Conservation (phyloP, 2,113 vertebrate genomes). For the Equus quagga region DNA sequence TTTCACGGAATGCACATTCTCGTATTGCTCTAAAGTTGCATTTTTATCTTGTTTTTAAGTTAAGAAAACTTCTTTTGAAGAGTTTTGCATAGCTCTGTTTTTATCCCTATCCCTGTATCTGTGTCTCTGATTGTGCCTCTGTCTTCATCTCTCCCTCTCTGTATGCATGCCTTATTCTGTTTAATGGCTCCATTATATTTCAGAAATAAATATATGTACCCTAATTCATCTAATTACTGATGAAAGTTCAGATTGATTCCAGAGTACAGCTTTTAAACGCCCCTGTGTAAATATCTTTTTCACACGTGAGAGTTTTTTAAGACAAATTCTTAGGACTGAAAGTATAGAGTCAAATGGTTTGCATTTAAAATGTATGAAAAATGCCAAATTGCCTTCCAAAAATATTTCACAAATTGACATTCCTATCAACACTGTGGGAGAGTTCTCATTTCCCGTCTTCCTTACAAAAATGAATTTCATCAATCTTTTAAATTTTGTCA, state of each 20-base stretch:
- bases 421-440: background rate
- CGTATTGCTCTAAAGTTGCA: background rate
- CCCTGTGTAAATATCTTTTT: background rate
- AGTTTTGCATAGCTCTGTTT: background rate
- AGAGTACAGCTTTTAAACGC: background rate
- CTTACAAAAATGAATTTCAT: slow-evolving; percentile 12
- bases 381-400: slow-evolving; percentile 4
- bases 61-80: background rate
- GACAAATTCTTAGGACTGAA: background rate
- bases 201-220: background rate
- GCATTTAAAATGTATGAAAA: background rate
- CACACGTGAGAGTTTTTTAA: background rate
- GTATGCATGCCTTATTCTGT: background rate
- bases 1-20: background rate
- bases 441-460: slow-evolving; percentile 2
- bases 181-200: background rate
- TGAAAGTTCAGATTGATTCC: background rate
- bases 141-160: background rate
- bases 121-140: background rate
- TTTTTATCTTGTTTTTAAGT: background rate
- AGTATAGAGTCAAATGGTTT: background rate
- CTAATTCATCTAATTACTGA: background rate
- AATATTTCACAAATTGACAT: slow-evolving; percentile 28
- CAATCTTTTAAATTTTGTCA: slow-evolving; percentile 22
- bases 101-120: background rate